A percentile compares a stretch with the other conserved stretches of the same genome.
phyloP scores from a whole-genome alignment of 37 sponge, comb jelly and placozoan species.

The Aphrocallistes beatrix region DNA sequence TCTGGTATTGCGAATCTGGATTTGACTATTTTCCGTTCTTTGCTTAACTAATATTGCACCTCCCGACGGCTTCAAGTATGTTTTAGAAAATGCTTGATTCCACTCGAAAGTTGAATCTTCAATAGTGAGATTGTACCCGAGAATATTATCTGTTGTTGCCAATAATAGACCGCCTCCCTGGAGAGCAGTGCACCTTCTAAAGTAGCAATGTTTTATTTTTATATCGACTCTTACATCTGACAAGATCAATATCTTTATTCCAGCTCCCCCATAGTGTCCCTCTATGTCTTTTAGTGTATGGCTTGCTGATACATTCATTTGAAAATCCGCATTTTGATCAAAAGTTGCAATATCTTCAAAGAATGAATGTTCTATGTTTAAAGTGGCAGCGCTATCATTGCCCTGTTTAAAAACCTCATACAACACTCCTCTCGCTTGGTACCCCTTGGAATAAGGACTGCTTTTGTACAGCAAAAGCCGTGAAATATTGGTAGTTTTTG shows the following conservation, averaged over 20 bases:
- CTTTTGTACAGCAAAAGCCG: neutral
- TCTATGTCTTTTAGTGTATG: neutral
- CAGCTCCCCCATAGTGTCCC: neutral
- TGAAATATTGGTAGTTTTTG: neutral
- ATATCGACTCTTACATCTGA: neutral
- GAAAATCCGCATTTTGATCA: neutral
- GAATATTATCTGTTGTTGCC: neutral
- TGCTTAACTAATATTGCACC: neutral
- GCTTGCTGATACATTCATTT: neutral
- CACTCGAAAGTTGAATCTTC: neutral
- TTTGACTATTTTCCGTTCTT: neutral
- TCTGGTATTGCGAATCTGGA: neutral
- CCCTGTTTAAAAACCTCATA: neutral
- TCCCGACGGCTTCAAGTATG: neutral
- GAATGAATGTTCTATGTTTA: neutral
- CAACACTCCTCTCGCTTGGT: neutral
- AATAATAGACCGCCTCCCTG: neutral
- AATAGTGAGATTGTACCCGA: neutral
- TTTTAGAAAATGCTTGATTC: neutral
- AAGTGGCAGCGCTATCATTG: neutral
- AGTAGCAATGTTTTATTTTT: neutral
- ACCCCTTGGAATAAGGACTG: neutral
- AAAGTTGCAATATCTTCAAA: neutral
- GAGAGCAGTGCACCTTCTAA: neutral
- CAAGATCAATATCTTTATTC: neutral